Evolutionary conservation across 2,888 invertebrate species (phyloP).

Genomic region (Noctua comes): DNA sequence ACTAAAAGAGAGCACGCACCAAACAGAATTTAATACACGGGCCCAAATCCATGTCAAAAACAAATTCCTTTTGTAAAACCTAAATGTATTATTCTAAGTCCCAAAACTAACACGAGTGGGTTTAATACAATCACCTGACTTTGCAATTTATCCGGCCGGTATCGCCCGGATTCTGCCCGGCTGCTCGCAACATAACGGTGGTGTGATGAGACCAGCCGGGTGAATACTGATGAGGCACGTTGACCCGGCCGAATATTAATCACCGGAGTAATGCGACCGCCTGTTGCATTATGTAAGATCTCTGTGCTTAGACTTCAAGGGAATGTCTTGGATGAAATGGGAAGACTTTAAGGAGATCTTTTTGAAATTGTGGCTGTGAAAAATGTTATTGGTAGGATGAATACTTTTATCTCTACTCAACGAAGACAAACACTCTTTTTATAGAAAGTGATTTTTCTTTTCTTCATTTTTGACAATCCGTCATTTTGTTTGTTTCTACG

Average conservation of each 20-base stretch:
- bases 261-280: conserved; percentile 67
- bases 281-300: conserved; percentile 73
- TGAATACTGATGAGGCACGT: conserved; percentile 81
- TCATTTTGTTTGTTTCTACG: neutral
- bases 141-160: conserved; percentile 68
- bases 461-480: neutral
- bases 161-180: conserved; percentile 62
- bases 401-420: neutral
- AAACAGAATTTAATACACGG: neutral
- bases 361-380: neutral
- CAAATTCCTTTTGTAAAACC: conserved; percentile 19
- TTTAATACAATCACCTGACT: conserved; percentile 67
- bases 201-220: conserved; percentile 76
- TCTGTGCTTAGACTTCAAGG: conserved; percentile 40
- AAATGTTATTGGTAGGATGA: neutral
- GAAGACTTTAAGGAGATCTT: neutral
- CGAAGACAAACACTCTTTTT: neutral
- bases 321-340: conserved; percentile 32
- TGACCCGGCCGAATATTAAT: conserved; percentile 77
- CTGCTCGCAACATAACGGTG: conserved; percentile 69
- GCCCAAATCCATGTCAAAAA: neutral
- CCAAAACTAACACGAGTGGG: conserved; percentile 61
- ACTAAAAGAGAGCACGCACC: conserved; percentile 10
- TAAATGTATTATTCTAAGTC: conserved; percentile 33
- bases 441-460: neutral